Conservation (phyloP, 2,113 vertebrate genomes). For the Sialia sialis region DNA sequence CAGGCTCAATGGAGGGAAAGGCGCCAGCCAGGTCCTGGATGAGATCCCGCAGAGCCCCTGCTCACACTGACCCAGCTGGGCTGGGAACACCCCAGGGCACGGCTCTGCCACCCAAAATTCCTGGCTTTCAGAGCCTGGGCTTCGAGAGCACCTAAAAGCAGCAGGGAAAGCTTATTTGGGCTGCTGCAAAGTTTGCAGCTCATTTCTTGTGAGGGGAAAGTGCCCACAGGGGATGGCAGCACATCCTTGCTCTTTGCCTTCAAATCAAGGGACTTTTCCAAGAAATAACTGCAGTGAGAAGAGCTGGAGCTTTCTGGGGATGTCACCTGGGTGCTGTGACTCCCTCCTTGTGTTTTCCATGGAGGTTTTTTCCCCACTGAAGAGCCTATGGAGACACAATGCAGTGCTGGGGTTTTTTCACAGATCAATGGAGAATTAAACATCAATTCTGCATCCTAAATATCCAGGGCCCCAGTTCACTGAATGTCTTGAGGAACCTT, state of each 20-base stretch:
- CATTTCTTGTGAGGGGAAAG: neutral
- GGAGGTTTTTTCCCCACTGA: neutral
- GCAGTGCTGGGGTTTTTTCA: neutral
- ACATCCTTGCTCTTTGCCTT: neutral
- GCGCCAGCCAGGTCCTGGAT: neutral
- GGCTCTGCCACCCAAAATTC: neutral
- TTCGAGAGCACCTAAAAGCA: neutral
- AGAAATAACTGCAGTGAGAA: neutral
- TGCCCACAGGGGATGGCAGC: neutral
- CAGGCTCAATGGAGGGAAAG: neutral
- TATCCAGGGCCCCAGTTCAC: accelerated
- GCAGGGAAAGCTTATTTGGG: neutral
- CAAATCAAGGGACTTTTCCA: neutral
- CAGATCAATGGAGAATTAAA: neutral
- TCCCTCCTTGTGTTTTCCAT: accelerated
- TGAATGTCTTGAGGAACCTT: neutral
- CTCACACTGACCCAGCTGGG: neutral
- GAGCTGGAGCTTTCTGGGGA: neutral
- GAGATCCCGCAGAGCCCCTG: neutral
- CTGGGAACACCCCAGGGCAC: neutral
- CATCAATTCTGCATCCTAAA: neutral
- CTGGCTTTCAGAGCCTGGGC: neutral
- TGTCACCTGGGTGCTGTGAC: neutral
- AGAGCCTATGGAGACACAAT: accelerated
- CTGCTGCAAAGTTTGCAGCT: neutral